Conservation (phyloP, 2,113 vertebrate species). For the Rhegmatorhina hoffmannsi region DNA sequence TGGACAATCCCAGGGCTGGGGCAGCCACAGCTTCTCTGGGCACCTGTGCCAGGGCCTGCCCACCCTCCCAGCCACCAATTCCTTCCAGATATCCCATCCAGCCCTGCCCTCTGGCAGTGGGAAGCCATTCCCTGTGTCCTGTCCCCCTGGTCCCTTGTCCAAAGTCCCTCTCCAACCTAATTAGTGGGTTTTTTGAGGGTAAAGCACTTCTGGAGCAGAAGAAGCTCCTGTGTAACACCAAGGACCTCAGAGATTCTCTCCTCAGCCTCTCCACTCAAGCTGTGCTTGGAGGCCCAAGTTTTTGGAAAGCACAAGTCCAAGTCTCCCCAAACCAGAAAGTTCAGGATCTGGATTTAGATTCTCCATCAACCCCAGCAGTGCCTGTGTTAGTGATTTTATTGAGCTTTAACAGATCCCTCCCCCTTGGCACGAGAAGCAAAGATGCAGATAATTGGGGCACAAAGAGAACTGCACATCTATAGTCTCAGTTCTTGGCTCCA, state of each 20-base stretch:
- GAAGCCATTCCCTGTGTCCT: neutral
- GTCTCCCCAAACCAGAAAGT: neutral
- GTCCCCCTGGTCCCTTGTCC: neutral
- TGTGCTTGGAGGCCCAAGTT: neutral
- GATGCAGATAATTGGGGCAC: neutral
- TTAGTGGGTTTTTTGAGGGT: neutral
- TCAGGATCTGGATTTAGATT: neutral
- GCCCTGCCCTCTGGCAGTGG: neutral
- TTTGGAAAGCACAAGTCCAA: neutral
- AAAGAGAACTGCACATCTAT: neutral
- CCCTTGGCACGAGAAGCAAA: neutral
- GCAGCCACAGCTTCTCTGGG: neutral
- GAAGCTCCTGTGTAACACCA: neutral
- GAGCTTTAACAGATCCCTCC: neutral
- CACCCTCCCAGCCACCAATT: neutral
- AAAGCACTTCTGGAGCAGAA: neutral
- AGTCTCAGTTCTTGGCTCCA: neutral
- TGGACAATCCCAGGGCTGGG: neutral
- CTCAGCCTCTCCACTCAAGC: neutral
- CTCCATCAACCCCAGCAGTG: neutral
- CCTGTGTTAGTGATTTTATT: neutral
- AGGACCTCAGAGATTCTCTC: neutral
- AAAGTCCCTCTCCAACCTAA: neutral
- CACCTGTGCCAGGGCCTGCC: rapidly evolving
- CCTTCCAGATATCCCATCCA: neutral